Base-by-base conservation (phyloP, 1,140 invertebrate species). In the Yoshiicerus persimilis region DNA sequence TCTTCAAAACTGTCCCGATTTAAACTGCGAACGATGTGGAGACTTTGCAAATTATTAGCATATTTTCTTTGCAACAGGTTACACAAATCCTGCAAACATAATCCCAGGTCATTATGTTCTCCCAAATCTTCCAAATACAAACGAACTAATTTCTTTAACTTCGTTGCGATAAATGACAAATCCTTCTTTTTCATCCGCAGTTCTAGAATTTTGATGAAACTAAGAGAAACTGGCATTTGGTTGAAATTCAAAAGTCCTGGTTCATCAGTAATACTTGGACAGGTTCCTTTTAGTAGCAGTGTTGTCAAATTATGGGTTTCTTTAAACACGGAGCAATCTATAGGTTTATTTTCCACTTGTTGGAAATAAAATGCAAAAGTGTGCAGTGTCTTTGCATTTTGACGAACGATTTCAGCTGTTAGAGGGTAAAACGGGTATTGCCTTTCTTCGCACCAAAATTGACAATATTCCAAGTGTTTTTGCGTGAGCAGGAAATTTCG, bases 1-100 rank as follows among this genome's bases (percentile, higher is more conserved):
- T 80, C 75, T 36, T 80, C 75, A 80, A 80, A n/a, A 80, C 75
- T 80, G 10, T 80, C 75, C n/a, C 75, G 34, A 80, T 80, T 80
- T 34, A 80, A n/a, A 36, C 32, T 38, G 5, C 32, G 75, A 16
- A 36, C 20, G n/a, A 80, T 16, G n/a, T 38, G 34, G 10, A 80
- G 16, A 80, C 32, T 80, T 80, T 80, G 13, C 11, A 80, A 80
- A 8, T n/a, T 32, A 0, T n/a, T 36, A n/a, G 75, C 2, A 36
- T 11, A 16, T 80, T 23, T 80, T 38, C 16, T 38, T 10, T 80
- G 32, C 16, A 80, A 34, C 20, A 80, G 34, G n/a, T n/a, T 34
- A 6, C 32, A n/a, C 4, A 80, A 20, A 80, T 80, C 75, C 23
- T 80, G 30, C 3, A 80, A 38, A 38, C 75, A n/a, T 38, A 80